These are phyloP conservation scores for Spisula subtruncata DNA, from an alignment of 2,888 invertebrate species.

Conservation along the genomic window DNA sequence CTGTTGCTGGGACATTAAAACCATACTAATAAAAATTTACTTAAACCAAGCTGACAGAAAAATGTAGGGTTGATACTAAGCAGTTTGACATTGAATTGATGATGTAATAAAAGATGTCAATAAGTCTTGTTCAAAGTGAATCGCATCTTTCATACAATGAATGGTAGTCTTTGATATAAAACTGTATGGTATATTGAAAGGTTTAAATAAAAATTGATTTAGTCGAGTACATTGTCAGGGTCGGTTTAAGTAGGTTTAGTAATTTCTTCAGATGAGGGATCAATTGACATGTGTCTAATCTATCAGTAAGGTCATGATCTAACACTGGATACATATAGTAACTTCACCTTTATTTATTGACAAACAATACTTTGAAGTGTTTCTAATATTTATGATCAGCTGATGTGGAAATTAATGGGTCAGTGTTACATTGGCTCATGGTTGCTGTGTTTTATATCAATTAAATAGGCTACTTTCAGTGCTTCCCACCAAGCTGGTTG, in stretches of 20 bases:
- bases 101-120: constrained; percentile 18
- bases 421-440: constrained; percentile 8
- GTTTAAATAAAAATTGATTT: constrained; percentile 47
- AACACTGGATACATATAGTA: background rate
- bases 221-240: constrained; percentile 42
- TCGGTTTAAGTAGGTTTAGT: constrained; percentile 31
- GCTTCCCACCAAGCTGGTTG: no score
- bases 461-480: background rate
- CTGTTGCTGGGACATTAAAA: no score
- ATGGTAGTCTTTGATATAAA: background rate
- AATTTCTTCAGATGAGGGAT: constrained; percentile 15
- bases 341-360: constrained; percentile 30
- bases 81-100: constrained; percentile 21
- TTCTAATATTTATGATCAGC: constrained; percentile 27
- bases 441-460: background rate
- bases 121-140: constrained; percentile 14
- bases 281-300: constrained; percentile 45
- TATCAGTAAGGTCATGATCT: constrained; percentile 32
- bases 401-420: constrained; percentile 1
- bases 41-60: no score
- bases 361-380: constrained; percentile 24
- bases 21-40: no score
- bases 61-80: background rate
- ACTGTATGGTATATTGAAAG: background rate
- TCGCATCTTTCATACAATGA: constrained; percentile 1